Evolutionary conservation across 2,113 vertebrate genomes (phyloP), one percentile per base, ranked within the genome.

Genomic region (Atlantisia rogersi): DNA sequence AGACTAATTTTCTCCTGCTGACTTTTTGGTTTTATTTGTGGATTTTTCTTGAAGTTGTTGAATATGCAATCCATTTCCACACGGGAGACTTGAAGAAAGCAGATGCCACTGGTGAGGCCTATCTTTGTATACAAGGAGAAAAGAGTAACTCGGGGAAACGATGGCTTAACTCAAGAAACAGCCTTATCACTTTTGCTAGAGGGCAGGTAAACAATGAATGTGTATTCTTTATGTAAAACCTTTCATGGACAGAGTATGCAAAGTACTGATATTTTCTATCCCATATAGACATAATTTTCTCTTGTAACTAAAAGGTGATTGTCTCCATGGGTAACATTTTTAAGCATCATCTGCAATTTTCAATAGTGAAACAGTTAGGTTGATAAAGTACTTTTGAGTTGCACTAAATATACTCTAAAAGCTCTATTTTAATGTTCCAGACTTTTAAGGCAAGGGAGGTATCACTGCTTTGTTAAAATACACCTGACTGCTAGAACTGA

Each of bases 51-150:
- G 29, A 77, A 98, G 97, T 97, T 86, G 81, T 97, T 44, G 95
- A 97, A 60, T 98, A 98, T 29, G 84, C 86, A 39, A 65, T 98
- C 90, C 86, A 95, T 69, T 52, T 98, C 35, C 68, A 98, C 60
- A 97, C 40, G 0, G 97, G 97, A 86, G 94, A 98, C 85, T 42
- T 93, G 78, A 97, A 95, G 85, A 97, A 96, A 85, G 90, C 94
- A 76, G 91, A 78, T 68, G 77, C 85, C 73, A 86, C 71, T 65
- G 97, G 97, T 46, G 87, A 95, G 17, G 82, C 71, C 63, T 98
- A 96, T 89, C 79, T 98, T 69, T 31, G 16, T 28, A 80, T 97
- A 50, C 84, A 95, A 93, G 97, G 97, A 81, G 96, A 97, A 82
- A 95, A 70, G 68, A 90, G 96, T n/a, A 91, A 97, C 37, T 95